Evolutionary conservation across 2,113 vertebrate genomes (phyloP), one percentile per base, ranked within the genome.

Genomic region (Himantopus leucocephalus): DNA sequence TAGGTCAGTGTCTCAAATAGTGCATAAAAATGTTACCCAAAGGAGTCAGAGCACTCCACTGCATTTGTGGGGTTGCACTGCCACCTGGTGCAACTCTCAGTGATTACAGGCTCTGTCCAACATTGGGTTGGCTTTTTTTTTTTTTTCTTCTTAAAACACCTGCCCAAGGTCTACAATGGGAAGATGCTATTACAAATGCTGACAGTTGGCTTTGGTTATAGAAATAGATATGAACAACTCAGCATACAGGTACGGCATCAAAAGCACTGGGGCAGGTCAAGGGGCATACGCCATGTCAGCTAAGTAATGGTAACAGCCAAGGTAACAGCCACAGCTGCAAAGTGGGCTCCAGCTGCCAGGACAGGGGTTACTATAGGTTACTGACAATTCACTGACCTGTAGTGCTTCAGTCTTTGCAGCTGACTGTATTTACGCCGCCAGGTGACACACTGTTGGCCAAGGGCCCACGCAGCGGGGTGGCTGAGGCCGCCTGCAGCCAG

Each of bases 401-500:
- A 17, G 9, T 0, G 52, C 84, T 37, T 13, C 64, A 23, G 55
- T 12, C 63, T 30, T 6, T n/a, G 81, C 41, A 56, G 71, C 30
- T n/a, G 79, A 0, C 12, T 7, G 24, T 32, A 7, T 7, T 29
- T 10, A 19, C 4, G 14, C 1, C 7, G 0, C 21, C 70, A 21
- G 30, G 59, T 24, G 78, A 37, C 26, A 27, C 6, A 5, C 41
- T 18, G 10, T 10, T 27, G 56, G 23, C 21, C 2, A 7, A 45
- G 29, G 32, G 32, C 15, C n/a, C 4, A 10, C 2, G 14, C 32
- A 15, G 58, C 13, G 0, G 0, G 20, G 41, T 2, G 14, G 53
- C 21, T 4, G 30, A 35, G 35, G 72, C 19, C 6, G 19, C 20
- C 30, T 45, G 50, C 18, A 45, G 43, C 16, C 43, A 18, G 43